phyloP scores from a whole-genome alignment of 1,140 invertebrate genomes.

The Zaprionus tsacasi region DNA sequence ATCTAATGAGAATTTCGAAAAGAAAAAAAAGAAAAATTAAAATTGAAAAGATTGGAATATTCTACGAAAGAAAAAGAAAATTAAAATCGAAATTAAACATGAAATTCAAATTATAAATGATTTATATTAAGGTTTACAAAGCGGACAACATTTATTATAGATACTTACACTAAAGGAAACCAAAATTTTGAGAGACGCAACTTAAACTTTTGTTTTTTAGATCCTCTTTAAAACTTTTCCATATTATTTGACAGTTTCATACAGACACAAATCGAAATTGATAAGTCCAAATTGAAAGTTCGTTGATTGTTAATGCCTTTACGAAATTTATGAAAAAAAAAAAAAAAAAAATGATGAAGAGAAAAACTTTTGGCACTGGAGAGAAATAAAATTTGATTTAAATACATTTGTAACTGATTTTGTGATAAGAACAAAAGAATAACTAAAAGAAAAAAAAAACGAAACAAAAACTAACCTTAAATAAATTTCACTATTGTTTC shows the following conservation, averaged over 20 bases:
- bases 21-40: slow-evolving; percentile 47
- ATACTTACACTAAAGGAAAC: slow-evolving; percentile 2
- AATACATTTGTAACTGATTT: slow-evolving; percentile 84
- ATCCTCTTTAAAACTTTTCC: slow-evolving; percentile 27
- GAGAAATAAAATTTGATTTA: slow-evolving; percentile 64
- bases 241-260: slow-evolving; percentile 37
- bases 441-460: slow-evolving; percentile 48
- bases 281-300: slow-evolving; percentile 61
- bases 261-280: slow-evolving; percentile 64
- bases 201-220: slow-evolving; percentile 27
- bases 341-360: slow-evolving; percentile 28
- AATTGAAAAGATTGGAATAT: slow-evolving; percentile 24
- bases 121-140: slow-evolving; percentile 54
- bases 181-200: slow-evolving; percentile 12
- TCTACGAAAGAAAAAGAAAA: slow-evolving; percentile 32
- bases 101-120: slow-evolving; percentile 40
- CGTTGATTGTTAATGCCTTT: slow-evolving; percentile 83
- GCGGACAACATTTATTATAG: slow-evolving; percentile 34
- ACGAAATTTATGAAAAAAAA: slow-evolving; percentile 68
- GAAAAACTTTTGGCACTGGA: slow-evolving; percentile 63
- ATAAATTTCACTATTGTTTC: slow-evolving; percentile 73
- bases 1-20: slow-evolving; percentile 55
- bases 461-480: slow-evolving; percentile 50
- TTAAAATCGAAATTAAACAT: slow-evolving; percentile 36
- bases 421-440: slow-evolving; percentile 72